Evolutionary conservation across 2,797 vertebrate genomes (phyloP), one percentile per base, ranked within the genome.

Genomic region (Aeoliscus strigatus): DNA sequence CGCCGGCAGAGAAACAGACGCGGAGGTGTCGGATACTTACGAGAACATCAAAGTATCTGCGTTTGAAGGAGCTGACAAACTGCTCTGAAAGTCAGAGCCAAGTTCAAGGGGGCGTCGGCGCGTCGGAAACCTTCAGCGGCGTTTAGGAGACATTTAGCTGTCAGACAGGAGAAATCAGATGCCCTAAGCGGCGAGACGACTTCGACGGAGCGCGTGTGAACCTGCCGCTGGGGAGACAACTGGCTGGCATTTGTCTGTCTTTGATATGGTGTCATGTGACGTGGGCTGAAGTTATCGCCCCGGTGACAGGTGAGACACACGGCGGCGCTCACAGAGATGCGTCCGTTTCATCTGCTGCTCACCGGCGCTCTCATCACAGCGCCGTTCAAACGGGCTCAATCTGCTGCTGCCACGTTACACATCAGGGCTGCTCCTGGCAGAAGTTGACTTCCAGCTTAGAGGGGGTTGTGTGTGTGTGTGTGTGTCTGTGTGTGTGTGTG

Each of bases 311-410:
- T 83, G 78, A 87, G 77, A 81, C 83, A 77, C 73, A 71, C 79
- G 58, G 74, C 64, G 34, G 58, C 52, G 0, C 70, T 73, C 77
- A 75, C 63, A 77, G 77, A 82, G 77, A 82, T 75, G 76, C 70
- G 44, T 76, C 66, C 68, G 49, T 87, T 88, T 89, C 84, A 88
- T 88, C 81, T 85, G 80, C 76, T 81, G 82, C 87, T 87, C 86
- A 86, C 66, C 65, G 51, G 60, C 62, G 60, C 71, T 79, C 61
- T 81, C 83, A 82, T 85, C 81, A 83, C 55, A 27, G 54, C 40
- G 54, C 53, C 39, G 80, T 79, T 86, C 82, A 83, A 86, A 85
- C 77, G 21, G 44, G 10, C 66, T 74, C 76, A 77, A 73, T 81
- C 79, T 82, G 71, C 79, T 71, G 60, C 74, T 46, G 64, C 73